Evolutionary conservation across 1,140 invertebrate genomes (phyloP), one percentile per base, ranked within the genome.

Genomic region (Drosophila rhopaloa): DNA sequence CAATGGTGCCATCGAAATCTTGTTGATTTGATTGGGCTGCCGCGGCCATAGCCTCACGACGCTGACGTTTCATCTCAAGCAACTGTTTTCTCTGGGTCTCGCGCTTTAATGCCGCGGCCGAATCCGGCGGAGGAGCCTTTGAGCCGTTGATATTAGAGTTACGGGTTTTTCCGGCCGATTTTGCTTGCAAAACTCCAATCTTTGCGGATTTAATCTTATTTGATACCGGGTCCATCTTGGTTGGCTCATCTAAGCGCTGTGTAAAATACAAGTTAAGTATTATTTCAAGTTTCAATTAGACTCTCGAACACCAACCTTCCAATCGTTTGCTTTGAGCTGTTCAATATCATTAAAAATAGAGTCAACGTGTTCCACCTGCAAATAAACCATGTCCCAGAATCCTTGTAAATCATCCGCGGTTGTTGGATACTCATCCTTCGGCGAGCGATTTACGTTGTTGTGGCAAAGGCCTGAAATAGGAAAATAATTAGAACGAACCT

Each of bases 341-440:
- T 96, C 95, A 46, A 98, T 95, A 63, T 97, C 96, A 7, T 95
- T 93, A 92, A 97, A 98, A 61, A 97, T 93, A 7, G 95, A 94
- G 90, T 97, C 81, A 16, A 98, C 94, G 92, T 97, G 96, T 37
- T 95, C 95, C 7, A 98, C 95, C 93, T 99, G 98, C 47, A 99
- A 94, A 92, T 95, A 95, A 7, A 99, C 97, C 97, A 99, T 98
- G 92, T 99, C 98, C 98, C 98, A 99, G 93, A 99, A 99, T 14
- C 98, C 98, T 81, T 96, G 97, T 57, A 99, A 93, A 93, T 99
- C 98, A 80, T 97, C 95, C 1, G 70, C 93, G 5, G 97, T 98
- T 3, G 97, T 98, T 40, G 96, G 96, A 92, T 98, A 98, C 68
- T 95, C 95, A 89, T 98, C 97, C 53, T 95, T 95, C 48, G 94